phyloP scores from a whole-genome alignment of 2,888 invertebrate genomes.

The Leucania comma region DNA sequence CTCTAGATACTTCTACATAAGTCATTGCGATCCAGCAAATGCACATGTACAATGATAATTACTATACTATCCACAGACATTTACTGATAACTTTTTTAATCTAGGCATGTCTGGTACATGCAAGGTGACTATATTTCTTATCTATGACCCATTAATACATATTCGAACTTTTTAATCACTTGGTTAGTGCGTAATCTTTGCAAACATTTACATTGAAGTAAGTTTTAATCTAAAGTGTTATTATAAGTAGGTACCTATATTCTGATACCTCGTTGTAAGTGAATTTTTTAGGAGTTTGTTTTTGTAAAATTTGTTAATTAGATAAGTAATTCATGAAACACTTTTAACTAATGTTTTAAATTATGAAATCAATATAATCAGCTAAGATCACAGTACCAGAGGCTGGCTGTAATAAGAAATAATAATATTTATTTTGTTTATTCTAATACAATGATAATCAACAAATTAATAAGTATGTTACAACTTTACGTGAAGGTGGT shows the following conservation, averaged over 20 bases:
- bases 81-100: constrained; percentile 33
- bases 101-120: constrained; percentile 28
- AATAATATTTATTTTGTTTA: too few relatives aligned
- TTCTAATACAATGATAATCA: too few relatives aligned
- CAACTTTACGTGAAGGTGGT: too few relatives aligned
- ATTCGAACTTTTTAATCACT: constrained; percentile 48
- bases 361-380: too few relatives aligned
- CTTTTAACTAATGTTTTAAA: too few relatives aligned
- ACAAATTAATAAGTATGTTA: too few relatives aligned
- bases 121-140: constrained; percentile 56
- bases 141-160: constrained; percentile 63
- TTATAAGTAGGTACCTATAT: background rate
- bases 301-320: too few relatives aligned
- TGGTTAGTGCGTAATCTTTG: constrained; percentile 6
- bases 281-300: too few relatives aligned
- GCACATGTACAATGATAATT: constrained; percentile 5
- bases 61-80: constrained; percentile 17
- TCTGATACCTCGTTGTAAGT: too few relatives aligned
- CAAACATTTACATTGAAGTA: background rate
- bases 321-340: too few relatives aligned
- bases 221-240: background rate
- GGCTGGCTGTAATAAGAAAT: too few relatives aligned
- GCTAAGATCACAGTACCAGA: too few relatives aligned
- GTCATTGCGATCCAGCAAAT: constrained; percentile 1
- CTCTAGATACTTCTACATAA: constrained; percentile 49